phyloP scores from a whole-genome alignment of 1,140 invertebrate genomes.

The Portunus trituberculatus region DNA sequence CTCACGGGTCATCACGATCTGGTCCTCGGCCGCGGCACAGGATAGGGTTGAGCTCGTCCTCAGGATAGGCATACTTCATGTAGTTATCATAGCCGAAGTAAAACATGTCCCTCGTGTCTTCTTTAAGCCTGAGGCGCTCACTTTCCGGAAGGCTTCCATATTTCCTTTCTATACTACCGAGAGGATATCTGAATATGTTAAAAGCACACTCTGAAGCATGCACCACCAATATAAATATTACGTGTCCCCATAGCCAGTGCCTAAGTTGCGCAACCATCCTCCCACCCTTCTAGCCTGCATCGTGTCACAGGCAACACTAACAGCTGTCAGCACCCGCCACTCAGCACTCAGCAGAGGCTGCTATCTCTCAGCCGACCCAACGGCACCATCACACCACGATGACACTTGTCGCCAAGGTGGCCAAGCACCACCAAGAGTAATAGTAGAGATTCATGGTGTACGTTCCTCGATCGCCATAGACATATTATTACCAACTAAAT shows the following conservation, averaged over 20 bases:
- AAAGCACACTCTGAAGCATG: constrained; percentile 60
- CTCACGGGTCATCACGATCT: constrained; percentile 78
- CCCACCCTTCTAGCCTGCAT: background rate
- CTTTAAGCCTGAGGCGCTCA: constrained; percentile 80
- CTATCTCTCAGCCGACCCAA: too few species aligned
- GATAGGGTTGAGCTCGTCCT: constrained; percentile 97
- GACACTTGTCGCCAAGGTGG: too few species aligned
- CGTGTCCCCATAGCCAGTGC: background rate
- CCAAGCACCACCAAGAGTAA: too few species aligned
- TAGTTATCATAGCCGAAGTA: constrained; percentile 98
- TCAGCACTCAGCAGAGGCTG: too few species aligned
- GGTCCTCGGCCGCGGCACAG: constrained; percentile 91
- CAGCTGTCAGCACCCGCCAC: too few species aligned
- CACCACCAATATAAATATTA: background rate
- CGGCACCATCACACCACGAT: too few species aligned
- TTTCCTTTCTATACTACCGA: constrained; percentile 68
- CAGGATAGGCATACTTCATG: constrained; percentile 95
- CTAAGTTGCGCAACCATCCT: background rate
- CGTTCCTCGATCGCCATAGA: too few species aligned
- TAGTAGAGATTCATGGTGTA: too few species aligned
- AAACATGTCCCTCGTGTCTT: constrained; percentile 94
- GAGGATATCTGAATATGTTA: constrained; percentile 75
- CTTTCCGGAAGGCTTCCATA: constrained; percentile 78
- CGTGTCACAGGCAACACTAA: background rate
- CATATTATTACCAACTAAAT: too few species aligned